Evolutionary conservation across 2,797 vertebrate genomes (phyloP).

Genomic region (Danio jaintianensis): DNA sequence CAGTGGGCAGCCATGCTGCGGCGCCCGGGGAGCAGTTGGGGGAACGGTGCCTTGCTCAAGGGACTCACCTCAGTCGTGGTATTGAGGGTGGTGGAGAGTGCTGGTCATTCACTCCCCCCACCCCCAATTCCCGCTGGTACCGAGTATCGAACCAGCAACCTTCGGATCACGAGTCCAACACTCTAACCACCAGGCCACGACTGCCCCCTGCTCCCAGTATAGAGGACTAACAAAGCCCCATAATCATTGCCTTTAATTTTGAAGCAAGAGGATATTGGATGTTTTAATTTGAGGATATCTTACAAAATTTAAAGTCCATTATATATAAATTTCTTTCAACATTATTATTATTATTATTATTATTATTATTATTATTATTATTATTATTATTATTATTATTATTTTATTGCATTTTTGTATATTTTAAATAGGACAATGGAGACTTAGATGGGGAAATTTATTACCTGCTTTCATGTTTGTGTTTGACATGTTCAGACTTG

Average conservation of each 20-base stretch:
- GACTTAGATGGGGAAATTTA: neutral
- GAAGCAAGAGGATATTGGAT: neutral
- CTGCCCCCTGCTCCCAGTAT: no score
- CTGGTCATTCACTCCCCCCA: no score
- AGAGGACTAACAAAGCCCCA: neutral
- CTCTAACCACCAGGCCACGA: no score
- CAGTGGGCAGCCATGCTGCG: no score
- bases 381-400: neutral
- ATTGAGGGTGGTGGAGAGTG: no score
- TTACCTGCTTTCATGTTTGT: neutral
- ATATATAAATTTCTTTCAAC: neutral
- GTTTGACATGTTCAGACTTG: neutral
- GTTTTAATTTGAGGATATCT: neutral
- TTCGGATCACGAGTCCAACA: no score
- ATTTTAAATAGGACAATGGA: neutral
- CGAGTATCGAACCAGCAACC: no score
- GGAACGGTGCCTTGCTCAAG: no score
- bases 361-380: neutral
- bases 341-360: neutral
- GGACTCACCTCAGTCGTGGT: no score
- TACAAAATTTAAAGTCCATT: neutral
- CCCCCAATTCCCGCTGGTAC: no score
- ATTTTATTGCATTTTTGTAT: neutral
- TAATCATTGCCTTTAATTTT: neutral
- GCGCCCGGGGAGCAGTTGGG: no score